phyloP scores from a whole-genome alignment of 2,113 vertebrate genomes.

The Heterotis niloticus region DNA sequence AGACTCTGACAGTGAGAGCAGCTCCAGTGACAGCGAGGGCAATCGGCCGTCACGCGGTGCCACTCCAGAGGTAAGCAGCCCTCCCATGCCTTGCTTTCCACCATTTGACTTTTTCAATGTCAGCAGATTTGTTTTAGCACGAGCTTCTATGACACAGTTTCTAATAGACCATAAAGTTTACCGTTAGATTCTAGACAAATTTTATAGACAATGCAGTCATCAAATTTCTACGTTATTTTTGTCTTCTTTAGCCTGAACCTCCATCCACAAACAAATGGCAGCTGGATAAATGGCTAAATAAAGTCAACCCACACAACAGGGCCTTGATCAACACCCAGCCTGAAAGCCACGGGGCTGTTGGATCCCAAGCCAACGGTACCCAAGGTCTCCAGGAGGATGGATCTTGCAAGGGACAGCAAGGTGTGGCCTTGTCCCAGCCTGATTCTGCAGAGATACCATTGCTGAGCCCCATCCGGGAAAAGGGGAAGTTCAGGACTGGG shows the following conservation, averaged over 20 bases:
- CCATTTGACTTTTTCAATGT: background rate
- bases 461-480: conserved; percentile 77
- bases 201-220: background rate
- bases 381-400: conserved; percentile 45
- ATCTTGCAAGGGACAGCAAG: conserved; percentile 73
- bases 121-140: too few species aligned
- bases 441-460: conserved; percentile 71
- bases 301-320: conserved; percentile 92
- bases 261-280: conserved; percentile 93
- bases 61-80: conserved; percentile 78
- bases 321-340: conserved; percentile 80
- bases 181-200: background rate
- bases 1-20: conserved; percentile 87
- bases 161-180: too few species aligned
- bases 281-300: conserved; percentile 93
- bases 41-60: conserved; percentile 76
- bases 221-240: background rate
- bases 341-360: conserved; percentile 69
- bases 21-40: conserved; percentile 88
- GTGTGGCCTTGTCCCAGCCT: conserved; percentile 51
- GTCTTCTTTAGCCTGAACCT: conserved; percentile 74
- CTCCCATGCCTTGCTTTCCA: too few species aligned
- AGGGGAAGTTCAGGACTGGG: conserved; percentile 77
- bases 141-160: too few species aligned
- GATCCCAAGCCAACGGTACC: conserved; percentile 50